These are phyloP conservation scores for Peucedramus taeniatus DNA, from an alignment of 2,113 vertebrate genomes.

Conservation along the genomic window DNA sequence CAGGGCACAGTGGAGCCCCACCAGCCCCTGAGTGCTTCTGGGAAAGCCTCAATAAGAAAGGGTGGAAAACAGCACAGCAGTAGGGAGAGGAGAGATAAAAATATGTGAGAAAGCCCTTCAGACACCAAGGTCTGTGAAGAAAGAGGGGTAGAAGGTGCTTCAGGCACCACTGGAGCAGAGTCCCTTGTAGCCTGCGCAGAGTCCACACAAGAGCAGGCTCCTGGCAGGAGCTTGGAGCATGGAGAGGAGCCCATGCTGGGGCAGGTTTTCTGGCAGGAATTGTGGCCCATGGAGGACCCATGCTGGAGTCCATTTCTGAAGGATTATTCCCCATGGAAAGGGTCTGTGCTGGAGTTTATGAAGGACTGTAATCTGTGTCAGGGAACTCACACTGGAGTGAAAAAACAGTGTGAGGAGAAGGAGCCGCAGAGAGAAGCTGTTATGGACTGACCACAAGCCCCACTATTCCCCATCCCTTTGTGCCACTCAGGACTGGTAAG, in stretches of 20 bases:
- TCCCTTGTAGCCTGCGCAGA: not conserved
- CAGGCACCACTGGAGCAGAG: not conserved
- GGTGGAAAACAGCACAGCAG: rapidly evolving
- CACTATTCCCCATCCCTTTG: not conserved
- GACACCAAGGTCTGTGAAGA: not conserved
- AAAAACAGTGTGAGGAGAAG: not conserved
- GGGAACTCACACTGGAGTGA: not conserved
- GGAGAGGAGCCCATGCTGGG: not conserved
- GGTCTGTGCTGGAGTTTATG: not conserved
- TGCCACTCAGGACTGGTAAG: not conserved
- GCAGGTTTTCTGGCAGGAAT: not conserved
- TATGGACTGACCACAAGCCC: not conserved
- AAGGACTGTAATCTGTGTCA: not conserved
- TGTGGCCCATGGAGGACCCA: not conserved
- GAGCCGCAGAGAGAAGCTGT: not conserved
- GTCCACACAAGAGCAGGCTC: not conserved
- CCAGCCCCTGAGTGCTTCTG: not conserved
- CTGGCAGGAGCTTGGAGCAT: not conserved
- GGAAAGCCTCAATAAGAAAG: not conserved
- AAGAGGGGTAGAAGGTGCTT: not conserved
- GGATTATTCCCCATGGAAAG: not conserved
- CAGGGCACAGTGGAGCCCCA: not conserved
- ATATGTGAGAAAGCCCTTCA: not conserved
- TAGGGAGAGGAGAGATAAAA: not conserved
- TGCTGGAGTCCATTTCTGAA: not conserved